A percentile compares a stretch with the other conserved stretches of the same genome.
Conservation (phyloP, 1,140 invertebrate species). For the Streblospio benedicti region DNA sequence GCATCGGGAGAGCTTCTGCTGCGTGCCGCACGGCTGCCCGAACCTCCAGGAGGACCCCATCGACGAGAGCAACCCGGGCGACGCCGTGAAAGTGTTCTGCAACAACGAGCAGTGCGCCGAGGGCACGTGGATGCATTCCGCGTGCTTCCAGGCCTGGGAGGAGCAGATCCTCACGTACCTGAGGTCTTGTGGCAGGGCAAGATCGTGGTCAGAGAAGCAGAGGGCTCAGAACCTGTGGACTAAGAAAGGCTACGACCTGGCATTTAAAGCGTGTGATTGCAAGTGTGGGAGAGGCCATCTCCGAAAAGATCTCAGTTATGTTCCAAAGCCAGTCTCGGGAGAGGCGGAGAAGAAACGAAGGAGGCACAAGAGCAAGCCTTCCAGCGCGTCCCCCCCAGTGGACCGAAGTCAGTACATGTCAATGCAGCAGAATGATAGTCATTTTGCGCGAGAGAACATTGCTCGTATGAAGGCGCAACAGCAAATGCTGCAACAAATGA, state of each 20-base stretch:
- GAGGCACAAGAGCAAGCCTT: constrained; percentile 44
- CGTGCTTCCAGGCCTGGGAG: constrained; percentile 91
- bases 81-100: constrained; percentile 77
- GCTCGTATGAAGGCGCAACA: constrained; percentile 28
- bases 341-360: constrained; percentile 42
- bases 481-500: constrained; percentile 17
- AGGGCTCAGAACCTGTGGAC: constrained; percentile 92
- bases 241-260: constrained; percentile 91
- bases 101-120: constrained; percentile 83
- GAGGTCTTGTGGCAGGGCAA: constrained; percentile 76
- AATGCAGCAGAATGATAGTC: no score
- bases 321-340: constrained; percentile 52
- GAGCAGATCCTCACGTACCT: constrained; percentile 75
- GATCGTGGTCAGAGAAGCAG: constrained; percentile 88
- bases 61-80: constrained; percentile 60
- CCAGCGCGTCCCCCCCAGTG: no score
- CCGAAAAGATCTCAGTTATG: constrained; percentile 88
- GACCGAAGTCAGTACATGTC: no score
- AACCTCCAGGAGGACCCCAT: constrained; percentile 57
- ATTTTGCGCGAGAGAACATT: constrained; percentile 1
- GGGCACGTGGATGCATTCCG: constrained; percentile 86
- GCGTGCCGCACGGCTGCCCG: constrained; percentile 68
- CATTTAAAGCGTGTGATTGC: constrained; percentile 73
- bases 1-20: constrained; percentile 49
- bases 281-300: constrained; percentile 76